phyloP scores from a whole-genome alignment of 1,140 invertebrate species.

The Ptiloglossa arizonensis region DNA sequence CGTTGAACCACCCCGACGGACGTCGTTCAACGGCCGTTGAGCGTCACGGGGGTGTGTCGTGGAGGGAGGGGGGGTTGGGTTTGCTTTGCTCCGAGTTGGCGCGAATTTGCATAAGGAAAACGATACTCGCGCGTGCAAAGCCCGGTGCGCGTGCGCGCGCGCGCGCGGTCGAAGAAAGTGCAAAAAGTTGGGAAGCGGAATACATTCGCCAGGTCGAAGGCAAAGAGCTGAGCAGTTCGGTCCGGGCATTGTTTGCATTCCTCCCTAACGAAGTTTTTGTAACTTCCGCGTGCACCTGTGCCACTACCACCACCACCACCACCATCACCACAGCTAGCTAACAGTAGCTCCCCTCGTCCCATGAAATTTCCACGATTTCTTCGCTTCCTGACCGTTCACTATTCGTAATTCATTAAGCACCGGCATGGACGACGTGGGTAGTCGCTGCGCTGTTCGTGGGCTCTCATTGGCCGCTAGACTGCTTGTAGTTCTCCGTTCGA shows the following conservation, averaged over 20 bases:
- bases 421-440: too few species aligned
- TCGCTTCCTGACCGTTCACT: conserved; percentile 21
- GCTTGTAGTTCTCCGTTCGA: neutral
- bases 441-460: too few species aligned
- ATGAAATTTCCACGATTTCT: conserved; percentile 60
- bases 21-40: conserved; percentile 2
- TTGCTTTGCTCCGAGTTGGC: conserved; percentile 29
- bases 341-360: conserved; percentile 5
- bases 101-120: conserved; percentile 65
- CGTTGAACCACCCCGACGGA: conserved; percentile 27
- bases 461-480: neutral
- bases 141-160: too few species aligned
- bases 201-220: conserved; percentile 27
- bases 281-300: conserved; percentile 57
- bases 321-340: too few species aligned
- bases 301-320: too few species aligned
- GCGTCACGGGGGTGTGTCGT: too few species aligned
- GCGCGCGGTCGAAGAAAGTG: neutral
- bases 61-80: too few species aligned
- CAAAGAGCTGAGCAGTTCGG: conserved; percentile 35
- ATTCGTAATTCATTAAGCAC: conserved; percentile 52
- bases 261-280: conserved; percentile 69
- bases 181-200: conserved; percentile 26
- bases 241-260: conserved; percentile 65
- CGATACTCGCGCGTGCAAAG: conserved; percentile 59